Conservation (phyloP, 2,797 vertebrate species). For the Pipistrellus kuhlii region DNA sequence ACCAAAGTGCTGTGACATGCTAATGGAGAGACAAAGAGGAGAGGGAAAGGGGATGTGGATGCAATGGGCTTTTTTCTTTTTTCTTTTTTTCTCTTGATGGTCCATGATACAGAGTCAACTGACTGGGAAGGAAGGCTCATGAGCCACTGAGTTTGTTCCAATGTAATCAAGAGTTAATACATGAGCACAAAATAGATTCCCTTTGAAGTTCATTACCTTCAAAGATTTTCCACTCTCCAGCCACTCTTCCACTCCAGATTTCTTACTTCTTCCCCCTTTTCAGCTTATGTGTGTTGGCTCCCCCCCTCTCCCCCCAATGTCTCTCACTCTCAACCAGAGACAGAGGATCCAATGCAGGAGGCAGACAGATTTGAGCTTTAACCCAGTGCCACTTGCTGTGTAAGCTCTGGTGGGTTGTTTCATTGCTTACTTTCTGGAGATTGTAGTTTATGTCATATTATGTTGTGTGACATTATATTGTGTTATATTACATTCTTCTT, state of each 20-base stretch:
- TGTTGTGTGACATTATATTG: neutral
- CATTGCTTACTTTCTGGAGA: constrained; percentile 11
- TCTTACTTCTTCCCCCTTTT: neutral
- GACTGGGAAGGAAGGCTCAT: too few relatives aligned
- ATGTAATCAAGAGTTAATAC: neutral
- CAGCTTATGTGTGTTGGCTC: neutral
- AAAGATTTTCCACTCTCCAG: constrained; percentile 6
- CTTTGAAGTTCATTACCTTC: constrained; percentile 23
- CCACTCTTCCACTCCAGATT: neutral
- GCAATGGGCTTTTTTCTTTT: neutral
- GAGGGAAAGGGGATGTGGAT: neutral
- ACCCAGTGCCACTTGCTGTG: neutral
- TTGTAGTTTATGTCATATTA: constrained; percentile 37
- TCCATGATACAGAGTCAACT: neutral
- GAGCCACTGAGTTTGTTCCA: neutral
- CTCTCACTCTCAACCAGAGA: neutral
- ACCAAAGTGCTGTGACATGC: neutral
- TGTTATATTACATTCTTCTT: neutral
- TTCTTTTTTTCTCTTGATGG: neutral
- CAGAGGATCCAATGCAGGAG: neutral
- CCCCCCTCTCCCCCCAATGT: neutral
- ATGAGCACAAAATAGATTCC: neutral
- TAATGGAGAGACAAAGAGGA: neutral
- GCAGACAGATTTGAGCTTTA: neutral
- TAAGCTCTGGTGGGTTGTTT: constrained; percentile 50